phyloP scores from a whole-genome alignment of 2,888 invertebrate genomes.

The Syritta pipiens region DNA sequence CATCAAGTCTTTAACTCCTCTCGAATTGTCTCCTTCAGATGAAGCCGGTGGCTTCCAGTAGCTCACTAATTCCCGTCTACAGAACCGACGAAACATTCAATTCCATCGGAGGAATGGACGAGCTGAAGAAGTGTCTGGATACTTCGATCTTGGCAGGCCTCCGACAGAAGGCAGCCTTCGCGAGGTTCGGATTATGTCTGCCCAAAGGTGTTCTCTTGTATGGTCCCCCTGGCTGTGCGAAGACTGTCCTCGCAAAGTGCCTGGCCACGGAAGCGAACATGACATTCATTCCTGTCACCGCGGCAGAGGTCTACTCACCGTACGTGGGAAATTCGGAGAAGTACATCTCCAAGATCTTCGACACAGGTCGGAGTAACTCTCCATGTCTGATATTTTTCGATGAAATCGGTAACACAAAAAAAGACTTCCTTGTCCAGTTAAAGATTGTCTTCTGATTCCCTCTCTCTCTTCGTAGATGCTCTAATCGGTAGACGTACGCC shows the following conservation, averaged over 20 bases:
- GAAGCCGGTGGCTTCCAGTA: slow-evolving; percentile 78
- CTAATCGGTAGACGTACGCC: slow-evolving; percentile 79
- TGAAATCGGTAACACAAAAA: slow-evolving; percentile 82
- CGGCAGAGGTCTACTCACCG: slow-evolving; percentile 84
- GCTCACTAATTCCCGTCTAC: slow-evolving; percentile 79
- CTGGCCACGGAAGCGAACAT: slow-evolving; percentile 81
- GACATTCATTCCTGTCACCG: slow-evolving; percentile 82
- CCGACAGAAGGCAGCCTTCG: slow-evolving; percentile 80
- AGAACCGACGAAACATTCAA: slow-evolving; percentile 78
- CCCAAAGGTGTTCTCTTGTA: slow-evolving; percentile 83
- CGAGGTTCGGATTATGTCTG: slow-evolving; percentile 81
- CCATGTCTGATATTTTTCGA: slow-evolving; percentile 84
- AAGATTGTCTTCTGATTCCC: not conserved
- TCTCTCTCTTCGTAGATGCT: slow-evolving; percentile 77
- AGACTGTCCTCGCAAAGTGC: slow-evolving; percentile 83
- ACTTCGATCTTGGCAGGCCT: slow-evolving; percentile 82
- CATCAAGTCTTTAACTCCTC: too few relatives aligned
- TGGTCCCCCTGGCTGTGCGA: slow-evolving; percentile 85
- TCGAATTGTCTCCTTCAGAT: slow-evolving; percentile 46
- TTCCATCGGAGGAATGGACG: slow-evolving; percentile 81
- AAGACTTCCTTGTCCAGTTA: not conserved
- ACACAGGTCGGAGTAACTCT: slow-evolving; percentile 82
- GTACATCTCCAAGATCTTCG: slow-evolving; percentile 82
- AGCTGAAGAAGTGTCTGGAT: slow-evolving; percentile 80
- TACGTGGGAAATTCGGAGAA: slow-evolving; percentile 84